phyloP scores from a whole-genome alignment of 2,888 invertebrate genomes.

The Isotomurus palustris region DNA sequence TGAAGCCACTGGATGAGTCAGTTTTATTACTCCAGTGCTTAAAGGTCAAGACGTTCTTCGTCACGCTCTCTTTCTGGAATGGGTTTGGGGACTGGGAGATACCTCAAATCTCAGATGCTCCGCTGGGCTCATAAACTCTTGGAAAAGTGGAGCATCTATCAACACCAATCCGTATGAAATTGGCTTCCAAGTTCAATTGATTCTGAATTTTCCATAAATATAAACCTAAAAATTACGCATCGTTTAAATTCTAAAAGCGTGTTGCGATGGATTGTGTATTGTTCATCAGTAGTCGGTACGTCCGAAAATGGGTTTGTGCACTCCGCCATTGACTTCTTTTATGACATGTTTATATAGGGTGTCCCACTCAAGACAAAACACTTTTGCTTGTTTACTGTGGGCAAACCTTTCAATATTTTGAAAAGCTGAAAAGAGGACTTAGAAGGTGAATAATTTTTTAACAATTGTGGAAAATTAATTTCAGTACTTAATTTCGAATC shows the following conservation, averaged over 20 bases:
- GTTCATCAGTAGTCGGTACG: neutral
- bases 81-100: slow-evolving; percentile 20
- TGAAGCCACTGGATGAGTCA: slow-evolving; percentile 15
- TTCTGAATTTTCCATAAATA: neutral
- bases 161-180: slow-evolving; percentile 12
- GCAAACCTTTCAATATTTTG: no score
- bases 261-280: neutral
- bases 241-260: neutral
- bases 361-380: no score
- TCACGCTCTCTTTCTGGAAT: slow-evolving; percentile 20
- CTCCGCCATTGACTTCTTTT: neutral
- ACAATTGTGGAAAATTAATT: no score
- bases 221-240: neutral
- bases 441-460: no score
- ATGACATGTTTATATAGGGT: neutral
- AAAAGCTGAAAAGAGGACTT: no score
- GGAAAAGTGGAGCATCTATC: slow-evolving; percentile 7
- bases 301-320: no score
- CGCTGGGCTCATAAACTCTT: slow-evolving; percentile 4
- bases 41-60: slow-evolving; percentile 21
- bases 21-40: neutral
- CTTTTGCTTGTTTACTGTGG: no score
- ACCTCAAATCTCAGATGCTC: slow-evolving; percentile 8
- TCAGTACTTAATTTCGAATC: no score
- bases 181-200: neutral